These are phyloP conservation scores for Apis mellifera DNA, from an alignment of 1,140 invertebrate species.

Conservation along the genomic window DNA sequence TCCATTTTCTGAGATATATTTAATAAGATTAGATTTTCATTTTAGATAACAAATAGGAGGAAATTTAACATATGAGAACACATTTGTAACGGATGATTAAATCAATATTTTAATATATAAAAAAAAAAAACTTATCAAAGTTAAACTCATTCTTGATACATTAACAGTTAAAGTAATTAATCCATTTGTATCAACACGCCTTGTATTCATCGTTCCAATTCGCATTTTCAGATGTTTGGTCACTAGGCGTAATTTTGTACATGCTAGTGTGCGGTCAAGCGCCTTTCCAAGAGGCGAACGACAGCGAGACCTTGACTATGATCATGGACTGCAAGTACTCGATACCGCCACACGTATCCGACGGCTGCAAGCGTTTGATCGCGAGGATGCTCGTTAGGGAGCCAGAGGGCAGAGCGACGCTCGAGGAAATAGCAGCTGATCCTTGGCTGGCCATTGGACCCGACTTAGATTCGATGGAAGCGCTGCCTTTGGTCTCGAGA, in stretches of 20 bases:
- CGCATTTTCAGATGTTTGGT: conserved; percentile 93
- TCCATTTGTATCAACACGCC: too few relatives aligned
- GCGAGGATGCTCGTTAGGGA: conserved; percentile 95
- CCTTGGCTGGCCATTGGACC: conserved; percentile 88
- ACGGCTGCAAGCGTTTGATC: conserved; percentile 93
- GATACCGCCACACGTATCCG: conserved; percentile 94
- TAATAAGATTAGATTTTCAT: too few relatives aligned
- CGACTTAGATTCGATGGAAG: conserved; percentile 81
- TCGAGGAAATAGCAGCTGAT: conserved; percentile 94
- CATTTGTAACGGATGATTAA: too few relatives aligned
- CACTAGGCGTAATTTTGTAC: conserved; percentile 98
- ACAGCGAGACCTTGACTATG: conserved; percentile 99
- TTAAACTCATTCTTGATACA: too few relatives aligned
- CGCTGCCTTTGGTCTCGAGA: conserved; percentile 90
- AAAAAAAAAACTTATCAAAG: too few relatives aligned
- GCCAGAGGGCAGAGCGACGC: conserved; percentile 93
- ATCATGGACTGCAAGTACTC: conserved; percentile 99
- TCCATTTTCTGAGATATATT: too few relatives aligned
- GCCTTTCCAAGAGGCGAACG: conserved; percentile 99
- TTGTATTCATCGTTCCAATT: not conserved
- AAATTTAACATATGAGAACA: too few relatives aligned
- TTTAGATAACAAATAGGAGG: too few relatives aligned
- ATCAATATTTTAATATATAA: too few relatives aligned
- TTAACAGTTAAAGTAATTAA: too few relatives aligned
- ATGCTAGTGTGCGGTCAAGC: conserved; percentile 99